Conservation (phyloP, 2,113 vertebrate genomes). For the Bombycilla garrulus region DNA sequence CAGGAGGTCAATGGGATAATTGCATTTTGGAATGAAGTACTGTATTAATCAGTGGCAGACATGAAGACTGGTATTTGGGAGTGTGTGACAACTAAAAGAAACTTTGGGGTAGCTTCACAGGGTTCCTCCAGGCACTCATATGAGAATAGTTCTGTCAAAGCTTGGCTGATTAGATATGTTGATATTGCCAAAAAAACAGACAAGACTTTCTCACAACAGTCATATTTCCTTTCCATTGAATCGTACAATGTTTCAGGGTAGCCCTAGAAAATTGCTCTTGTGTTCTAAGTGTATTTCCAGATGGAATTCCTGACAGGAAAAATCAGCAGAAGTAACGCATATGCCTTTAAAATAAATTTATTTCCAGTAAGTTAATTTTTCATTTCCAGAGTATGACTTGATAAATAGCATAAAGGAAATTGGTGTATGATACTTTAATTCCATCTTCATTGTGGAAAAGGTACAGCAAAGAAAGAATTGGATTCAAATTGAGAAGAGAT, state of each 20-base stretch:
- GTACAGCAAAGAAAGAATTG: neutral
- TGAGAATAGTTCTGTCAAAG: conserved; percentile 7
- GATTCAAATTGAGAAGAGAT: neutral
- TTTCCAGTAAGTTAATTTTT: conserved; percentile 28
- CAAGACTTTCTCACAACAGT: neutral
- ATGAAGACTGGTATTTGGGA: neutral
- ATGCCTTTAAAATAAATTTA: conserved; percentile 16
- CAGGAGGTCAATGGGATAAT: conserved; percentile 42
- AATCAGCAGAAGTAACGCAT: conserved; percentile 14
- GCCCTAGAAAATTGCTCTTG: neutral
- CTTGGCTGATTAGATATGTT: neutral
- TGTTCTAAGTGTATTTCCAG: conserved; percentile 38
- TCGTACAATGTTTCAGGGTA: neutral
- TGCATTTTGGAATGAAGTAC: conserved; percentile 35
- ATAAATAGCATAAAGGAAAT: neutral
- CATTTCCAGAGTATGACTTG: neutral
- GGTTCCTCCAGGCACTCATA: neutral
- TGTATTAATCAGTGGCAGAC: conserved; percentile 32
- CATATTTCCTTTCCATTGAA: conserved; percentile 33
- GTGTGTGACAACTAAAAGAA: conserved; percentile 2
- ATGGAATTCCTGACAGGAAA: conserved; percentile 16
- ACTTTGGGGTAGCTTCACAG: neutral
- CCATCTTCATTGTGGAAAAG: neutral
- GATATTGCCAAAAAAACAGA: neutral
- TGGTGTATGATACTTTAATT: neutral